phyloP scores from a whole-genome alignment of 2,113 vertebrate species.

The Puntigrus tetrazona region DNA sequence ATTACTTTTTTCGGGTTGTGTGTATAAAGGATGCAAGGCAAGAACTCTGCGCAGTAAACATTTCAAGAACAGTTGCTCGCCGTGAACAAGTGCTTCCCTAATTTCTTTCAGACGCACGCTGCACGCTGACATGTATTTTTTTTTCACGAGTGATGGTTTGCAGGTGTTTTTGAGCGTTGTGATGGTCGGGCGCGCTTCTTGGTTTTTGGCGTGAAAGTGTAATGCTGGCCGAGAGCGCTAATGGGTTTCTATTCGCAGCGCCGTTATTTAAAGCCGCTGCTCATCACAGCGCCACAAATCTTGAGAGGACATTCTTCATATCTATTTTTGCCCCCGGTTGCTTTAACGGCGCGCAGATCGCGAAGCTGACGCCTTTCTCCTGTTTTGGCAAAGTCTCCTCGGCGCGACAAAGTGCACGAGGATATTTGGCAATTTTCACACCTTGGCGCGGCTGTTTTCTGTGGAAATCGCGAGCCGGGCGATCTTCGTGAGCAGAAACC shows the following conservation, averaged over 20 bases:
- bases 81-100: conserved; percentile 6
- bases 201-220: conserved; percentile 2
- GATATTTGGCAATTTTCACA: conserved; percentile 32
- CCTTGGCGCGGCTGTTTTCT: conserved; percentile 41
- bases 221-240: background rate
- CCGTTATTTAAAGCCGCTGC: background rate
- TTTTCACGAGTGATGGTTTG: background rate
- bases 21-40: conserved; percentile 11
- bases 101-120: background rate
- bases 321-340: background rate
- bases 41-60: conserved; percentile 30
- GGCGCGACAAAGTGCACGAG: conserved; percentile 37
- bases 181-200: conserved; percentile 1
- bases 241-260: conserved; percentile 8
- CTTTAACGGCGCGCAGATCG: background rate
- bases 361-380: background rate
- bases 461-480: conserved; percentile 10
- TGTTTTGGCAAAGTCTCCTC: background rate
- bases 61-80: conserved; percentile 23
- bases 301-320: background rate
- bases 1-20: conserved; percentile 18
- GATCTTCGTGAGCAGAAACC: background rate
- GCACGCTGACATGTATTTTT: background rate
- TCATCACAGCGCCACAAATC: background rate
- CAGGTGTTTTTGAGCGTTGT: conserved; percentile 16